phyloP scores from a whole-genome alignment of 2,797 vertebrate genomes.

The Percopsis omiscomaycus region DNA sequence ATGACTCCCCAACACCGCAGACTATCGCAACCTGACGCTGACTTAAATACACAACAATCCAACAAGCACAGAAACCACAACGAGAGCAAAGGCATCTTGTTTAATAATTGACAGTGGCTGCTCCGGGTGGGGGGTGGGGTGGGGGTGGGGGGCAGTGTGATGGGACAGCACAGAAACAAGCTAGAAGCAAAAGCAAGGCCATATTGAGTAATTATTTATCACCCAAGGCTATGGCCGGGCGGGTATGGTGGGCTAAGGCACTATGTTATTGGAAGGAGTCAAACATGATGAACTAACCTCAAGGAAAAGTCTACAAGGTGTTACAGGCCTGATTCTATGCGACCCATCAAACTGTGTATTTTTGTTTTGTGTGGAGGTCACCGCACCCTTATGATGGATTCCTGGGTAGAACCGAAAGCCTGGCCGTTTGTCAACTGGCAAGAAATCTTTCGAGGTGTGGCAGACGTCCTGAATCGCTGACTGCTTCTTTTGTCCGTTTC shows the following conservation, averaged over 20 bases:
- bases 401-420: constrained; percentile 13
- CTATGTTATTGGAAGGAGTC: constrained; percentile 37
- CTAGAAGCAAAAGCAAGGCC: constrained; percentile 58
- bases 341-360: constrained; percentile 36
- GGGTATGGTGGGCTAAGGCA: constrained; percentile 1
- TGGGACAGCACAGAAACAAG: constrained; percentile 67
- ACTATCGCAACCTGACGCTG: neutral
- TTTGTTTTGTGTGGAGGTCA: constrained; percentile 31
- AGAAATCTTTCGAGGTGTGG: neutral
- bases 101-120: constrained; percentile 72
- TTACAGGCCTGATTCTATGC: constrained; percentile 34
- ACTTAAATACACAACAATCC: neutral
- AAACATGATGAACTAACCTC: constrained; percentile 31
- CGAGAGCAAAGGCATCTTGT: constrained; percentile 50
- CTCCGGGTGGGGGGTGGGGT: constrained; percentile 63
- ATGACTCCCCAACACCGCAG: neutral
- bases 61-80: too few species aligned
- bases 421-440: neutral
- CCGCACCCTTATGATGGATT: constrained; percentile 11
- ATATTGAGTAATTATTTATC: constrained; percentile 77
- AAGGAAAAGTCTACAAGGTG: constrained; percentile 41
- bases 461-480: neutral
- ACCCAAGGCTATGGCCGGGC: constrained; percentile 44
- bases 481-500: constrained; percentile 23
- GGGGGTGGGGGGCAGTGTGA: constrained; percentile 59